phyloP scores from a whole-genome alignment of 2,888 invertebrate species.

The Xylocampa areola region DNA sequence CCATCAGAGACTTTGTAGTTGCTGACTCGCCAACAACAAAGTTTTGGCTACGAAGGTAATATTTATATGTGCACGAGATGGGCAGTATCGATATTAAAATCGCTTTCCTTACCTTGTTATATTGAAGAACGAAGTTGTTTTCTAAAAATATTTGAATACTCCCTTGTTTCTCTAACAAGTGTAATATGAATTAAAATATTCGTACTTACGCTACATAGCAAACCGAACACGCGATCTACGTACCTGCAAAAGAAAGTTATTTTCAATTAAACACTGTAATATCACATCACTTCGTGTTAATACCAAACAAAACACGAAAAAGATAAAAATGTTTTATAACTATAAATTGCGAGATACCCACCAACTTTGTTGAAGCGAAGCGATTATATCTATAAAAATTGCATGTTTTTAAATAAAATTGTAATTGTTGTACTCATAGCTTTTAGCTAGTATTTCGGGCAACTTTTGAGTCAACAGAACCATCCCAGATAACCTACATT shows the following conservation, averaged over 20 bases:
- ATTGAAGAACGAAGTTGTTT: slow-evolving; percentile 8
- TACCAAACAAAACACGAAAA: background rate
- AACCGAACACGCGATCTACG: slow-evolving; percentile 42
- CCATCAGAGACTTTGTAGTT: too few species aligned
- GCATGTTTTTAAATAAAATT: background rate
- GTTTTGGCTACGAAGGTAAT: background rate
- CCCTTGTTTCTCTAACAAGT: background rate
- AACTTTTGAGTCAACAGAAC: slow-evolving; percentile 14
- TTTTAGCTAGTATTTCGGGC: slow-evolving; percentile 3
- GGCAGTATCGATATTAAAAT: background rate
- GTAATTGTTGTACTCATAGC: too few species aligned
- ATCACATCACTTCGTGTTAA: slow-evolving; percentile 9
- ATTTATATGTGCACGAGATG: background rate
- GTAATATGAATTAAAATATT: slow-evolving; percentile 26
- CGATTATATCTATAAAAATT: slow-evolving; percentile 1
- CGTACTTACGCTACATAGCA: slow-evolving; percentile 39
- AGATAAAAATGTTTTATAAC: background rate
- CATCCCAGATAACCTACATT: too few species aligned
- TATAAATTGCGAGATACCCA: slow-evolving; percentile 9
- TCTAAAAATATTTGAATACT: slow-evolving; percentile 2
- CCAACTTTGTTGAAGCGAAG: background rate
- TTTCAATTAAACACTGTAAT: slow-evolving; percentile 31
- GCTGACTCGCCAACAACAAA: too few species aligned
- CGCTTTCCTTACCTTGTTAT: background rate
- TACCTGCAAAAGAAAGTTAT: slow-evolving; percentile 61